Percentiles rank a stretch among this genome's conserved stretches.
These are phyloP conservation scores for Agraylea sexmaculata DNA, from an alignment of 1,140 invertebrate species.

Conservation along the genomic window DNA sequence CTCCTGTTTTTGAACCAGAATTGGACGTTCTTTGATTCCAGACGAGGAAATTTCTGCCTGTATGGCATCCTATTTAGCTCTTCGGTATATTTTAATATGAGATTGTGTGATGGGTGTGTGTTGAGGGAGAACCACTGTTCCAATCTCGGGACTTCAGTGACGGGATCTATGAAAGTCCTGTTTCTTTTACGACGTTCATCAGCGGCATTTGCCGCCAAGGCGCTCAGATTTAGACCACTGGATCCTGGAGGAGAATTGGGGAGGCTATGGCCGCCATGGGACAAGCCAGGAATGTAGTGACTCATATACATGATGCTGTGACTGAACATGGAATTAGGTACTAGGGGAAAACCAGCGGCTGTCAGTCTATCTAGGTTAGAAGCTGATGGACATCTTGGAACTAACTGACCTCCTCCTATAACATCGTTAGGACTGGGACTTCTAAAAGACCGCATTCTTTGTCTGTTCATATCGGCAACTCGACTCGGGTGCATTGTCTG, in stretches of 20 bases:
- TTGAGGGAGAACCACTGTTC: constrained; percentile 97
- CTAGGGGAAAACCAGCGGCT: constrained; percentile 57
- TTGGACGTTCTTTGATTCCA: constrained; percentile 97
- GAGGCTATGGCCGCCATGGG: constrained; percentile 31
- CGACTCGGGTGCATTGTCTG: constrained; percentile 21
- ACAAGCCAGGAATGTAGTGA: constrained; percentile 61
- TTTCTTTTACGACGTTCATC: constrained; percentile 87
- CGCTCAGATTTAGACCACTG: constrained; percentile 44
- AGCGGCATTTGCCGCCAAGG: constrained; percentile 47
- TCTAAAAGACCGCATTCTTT: constrained; percentile 26
- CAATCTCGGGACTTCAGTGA: constrained; percentile 90
- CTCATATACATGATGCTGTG: constrained; percentile 88
- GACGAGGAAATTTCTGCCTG: constrained; percentile 87
- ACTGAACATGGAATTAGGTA: constrained; percentile 72
- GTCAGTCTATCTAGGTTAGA: constrained; percentile 37
- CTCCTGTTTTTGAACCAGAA: constrained; percentile 95
- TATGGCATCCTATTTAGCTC: constrained; percentile 91
- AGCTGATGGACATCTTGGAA: constrained; percentile 23
- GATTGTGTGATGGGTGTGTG: constrained; percentile 92
- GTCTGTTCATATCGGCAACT: constrained; percentile 26
- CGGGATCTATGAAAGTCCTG: constrained; percentile 97
- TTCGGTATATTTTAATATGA: constrained; percentile 94
- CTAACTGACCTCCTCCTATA: constrained; percentile 23
- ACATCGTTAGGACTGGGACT: constrained; percentile 30
- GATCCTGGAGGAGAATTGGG: constrained; percentile 34